Percentiles rank a stretch among this genome's conserved stretches.
These are phyloP conservation scores for Parnassius apollo DNA, from an alignment of 2,888 invertebrate genomes.

Conservation along the genomic window DNA sequence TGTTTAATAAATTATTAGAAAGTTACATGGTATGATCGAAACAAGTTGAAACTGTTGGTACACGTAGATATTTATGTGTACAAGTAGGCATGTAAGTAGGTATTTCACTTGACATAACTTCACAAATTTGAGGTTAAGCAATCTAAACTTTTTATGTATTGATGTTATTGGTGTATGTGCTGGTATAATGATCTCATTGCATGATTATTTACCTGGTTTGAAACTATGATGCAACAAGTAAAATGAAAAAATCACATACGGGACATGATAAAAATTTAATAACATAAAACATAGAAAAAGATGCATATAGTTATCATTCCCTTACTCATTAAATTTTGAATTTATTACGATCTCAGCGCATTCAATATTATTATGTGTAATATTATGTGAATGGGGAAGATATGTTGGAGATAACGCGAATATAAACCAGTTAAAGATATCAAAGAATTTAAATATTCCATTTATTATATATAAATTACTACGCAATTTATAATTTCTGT, in stretches of 20 bases:
- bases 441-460: conserved; percentile 55
- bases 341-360: conserved; percentile 15
- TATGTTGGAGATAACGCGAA: conserved; percentile 42
- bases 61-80: conserved; percentile 57
- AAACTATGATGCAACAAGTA: too few species aligned
- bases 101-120: conserved; percentile 71
- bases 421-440: conserved; percentile 61
- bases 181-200: too few species aligned
- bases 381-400: conserved; percentile 31
- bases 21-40: conserved; percentile 71
- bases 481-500: conserved; percentile 36
- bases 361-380: conserved; percentile 10
- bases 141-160: conserved; percentile 35
- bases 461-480: conserved; percentile 39
- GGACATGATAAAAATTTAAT: background rate
- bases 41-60: conserved; percentile 65
- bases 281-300: background rate
- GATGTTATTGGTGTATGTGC: background rate
- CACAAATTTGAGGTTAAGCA: conserved; percentile 60
- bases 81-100: conserved; percentile 44
- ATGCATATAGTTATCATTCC: background rate
- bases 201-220: too few species aligned
- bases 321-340: conserved; percentile 5
- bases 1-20: conserved; percentile 67
- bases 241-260: too few species aligned